A percentile compares a stretch with the other conserved stretches of the same genome.
Conservation (phyloP, 2,797 vertebrate genomes). For the Furcifer pardalis region DNA sequence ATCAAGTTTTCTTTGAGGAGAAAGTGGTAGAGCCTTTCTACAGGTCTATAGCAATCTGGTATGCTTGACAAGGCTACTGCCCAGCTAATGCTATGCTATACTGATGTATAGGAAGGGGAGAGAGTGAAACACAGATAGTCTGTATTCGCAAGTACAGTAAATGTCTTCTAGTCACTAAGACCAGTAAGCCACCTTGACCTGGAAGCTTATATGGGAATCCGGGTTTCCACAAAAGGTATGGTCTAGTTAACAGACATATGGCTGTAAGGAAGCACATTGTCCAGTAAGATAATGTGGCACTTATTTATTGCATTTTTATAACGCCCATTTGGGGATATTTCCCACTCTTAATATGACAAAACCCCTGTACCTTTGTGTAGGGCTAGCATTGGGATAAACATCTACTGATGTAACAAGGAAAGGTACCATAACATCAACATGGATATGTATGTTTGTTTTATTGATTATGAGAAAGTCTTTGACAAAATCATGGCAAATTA, state of each 20-base stretch:
- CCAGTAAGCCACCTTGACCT: background rate
- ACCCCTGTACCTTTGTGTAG: background rate
- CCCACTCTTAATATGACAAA: too few relatives aligned
- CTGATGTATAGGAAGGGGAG: background rate
- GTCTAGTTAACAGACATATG: background rate
- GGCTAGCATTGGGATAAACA: background rate
- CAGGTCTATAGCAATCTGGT: background rate
- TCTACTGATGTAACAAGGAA: background rate
- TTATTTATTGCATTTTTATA: too few relatives aligned
- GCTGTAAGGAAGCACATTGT: background rate
- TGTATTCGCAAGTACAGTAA: too few relatives aligned
- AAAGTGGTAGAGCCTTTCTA: too few relatives aligned
- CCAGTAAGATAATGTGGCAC: background rate
- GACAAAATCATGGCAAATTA: too few relatives aligned
- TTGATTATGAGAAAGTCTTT: too few relatives aligned
- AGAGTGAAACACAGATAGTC: background rate
- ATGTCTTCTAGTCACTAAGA: background rate
- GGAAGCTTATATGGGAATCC: background rate
- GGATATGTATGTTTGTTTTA: too few relatives aligned
- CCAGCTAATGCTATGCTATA: background rate
- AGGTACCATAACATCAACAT: too few relatives aligned
- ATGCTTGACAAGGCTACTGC: background rate
- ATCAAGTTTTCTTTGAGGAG: too few relatives aligned
- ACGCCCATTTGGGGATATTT: too few relatives aligned
- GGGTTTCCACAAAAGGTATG: background rate